Evolutionary conservation across 2,888 invertebrate species (phyloP).

Genomic region (Amphiduros pacificus): DNA sequence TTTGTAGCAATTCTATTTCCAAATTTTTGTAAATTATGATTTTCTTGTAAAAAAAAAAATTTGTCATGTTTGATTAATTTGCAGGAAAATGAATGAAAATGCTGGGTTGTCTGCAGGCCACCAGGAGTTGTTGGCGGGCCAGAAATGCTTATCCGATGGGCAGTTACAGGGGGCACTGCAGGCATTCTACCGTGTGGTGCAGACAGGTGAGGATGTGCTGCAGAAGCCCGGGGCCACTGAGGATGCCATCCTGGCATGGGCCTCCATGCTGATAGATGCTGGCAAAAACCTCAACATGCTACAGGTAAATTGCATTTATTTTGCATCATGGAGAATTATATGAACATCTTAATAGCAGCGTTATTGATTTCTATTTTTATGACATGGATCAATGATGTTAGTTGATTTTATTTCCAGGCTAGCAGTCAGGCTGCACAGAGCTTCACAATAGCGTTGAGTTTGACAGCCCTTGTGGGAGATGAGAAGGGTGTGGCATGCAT

Average conservation of each 20-base stretch:
- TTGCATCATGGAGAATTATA: too few species aligned
- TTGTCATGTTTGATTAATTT: too few species aligned
- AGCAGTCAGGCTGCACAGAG: conserved; percentile 8
- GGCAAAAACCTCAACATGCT: neutral
- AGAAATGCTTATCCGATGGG: neutral
- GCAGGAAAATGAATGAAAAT: too few species aligned
- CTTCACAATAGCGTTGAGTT: conserved; percentile 7
- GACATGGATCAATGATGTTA: too few species aligned
- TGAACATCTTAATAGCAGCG: too few species aligned
- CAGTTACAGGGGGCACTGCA: neutral
- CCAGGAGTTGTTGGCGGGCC: neutral
- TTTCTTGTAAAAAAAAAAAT: too few species aligned
- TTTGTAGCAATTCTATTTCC: too few species aligned
- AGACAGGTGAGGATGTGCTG: neutral
- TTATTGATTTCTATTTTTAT: too few species aligned
- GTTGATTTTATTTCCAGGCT: too few species aligned
- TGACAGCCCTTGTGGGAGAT: conserved; percentile 5
- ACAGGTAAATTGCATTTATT: too few species aligned
- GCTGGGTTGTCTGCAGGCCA: neutral
- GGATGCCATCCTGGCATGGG: neutral
- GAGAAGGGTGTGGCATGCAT: conserved; percentile 6
- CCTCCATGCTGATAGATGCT: neutral
- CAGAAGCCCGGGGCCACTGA: neutral
- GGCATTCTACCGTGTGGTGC: neutral
- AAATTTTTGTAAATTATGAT: too few species aligned